A percentile compares a stretch with the other conserved stretches of the same genome.
These are phyloP conservation scores for Lacerta agilis DNA, from an alignment of 2,797 vertebrate genomes.

Conservation along the genomic window DNA sequence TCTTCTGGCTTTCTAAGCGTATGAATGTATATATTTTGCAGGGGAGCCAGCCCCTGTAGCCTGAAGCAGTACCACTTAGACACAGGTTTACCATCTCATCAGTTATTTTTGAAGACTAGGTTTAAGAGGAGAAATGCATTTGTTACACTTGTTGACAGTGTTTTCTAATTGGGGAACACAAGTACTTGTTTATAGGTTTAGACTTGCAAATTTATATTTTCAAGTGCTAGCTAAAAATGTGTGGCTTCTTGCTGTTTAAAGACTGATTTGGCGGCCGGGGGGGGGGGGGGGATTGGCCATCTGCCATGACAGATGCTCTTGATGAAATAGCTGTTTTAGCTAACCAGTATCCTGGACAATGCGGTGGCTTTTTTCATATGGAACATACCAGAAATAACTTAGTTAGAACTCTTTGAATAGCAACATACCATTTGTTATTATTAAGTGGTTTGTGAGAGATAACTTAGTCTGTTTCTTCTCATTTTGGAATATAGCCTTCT, in stretches of 20 bases:
- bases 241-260: slow-evolving; percentile 38
- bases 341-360: background rate
- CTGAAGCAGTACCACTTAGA: background rate
- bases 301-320: slow-evolving; percentile 52
- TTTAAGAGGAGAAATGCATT: background rate
- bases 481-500: slow-evolving; percentile 32
- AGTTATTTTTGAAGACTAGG: background rate
- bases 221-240: slow-evolving; percentile 24
- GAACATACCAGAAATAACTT: slow-evolving; percentile 27
- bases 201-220: slow-evolving; percentile 42
- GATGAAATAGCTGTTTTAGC: slow-evolving; percentile 43
- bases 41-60: background rate
- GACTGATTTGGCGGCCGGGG: slow-evolving; percentile 12
- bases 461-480: slow-evolving; percentile 21
- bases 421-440: background rate
- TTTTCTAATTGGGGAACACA: slow-evolving; percentile 30
- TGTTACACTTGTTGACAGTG: slow-evolving; percentile 33
- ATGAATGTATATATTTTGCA: background rate
- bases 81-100: background rate
- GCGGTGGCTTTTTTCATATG: slow-evolving; percentile 25
- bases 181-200: slow-evolving; percentile 43
- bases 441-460: slow-evolving; percentile 34
- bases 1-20: background rate
- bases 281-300: background rate
- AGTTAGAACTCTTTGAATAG: slow-evolving; percentile 17